Evolutionary conservation across 2,113 vertebrate genomes (phyloP), one percentile per base, ranked within the genome.

Genomic region (Ailuropoda melanoleuca): DNA sequence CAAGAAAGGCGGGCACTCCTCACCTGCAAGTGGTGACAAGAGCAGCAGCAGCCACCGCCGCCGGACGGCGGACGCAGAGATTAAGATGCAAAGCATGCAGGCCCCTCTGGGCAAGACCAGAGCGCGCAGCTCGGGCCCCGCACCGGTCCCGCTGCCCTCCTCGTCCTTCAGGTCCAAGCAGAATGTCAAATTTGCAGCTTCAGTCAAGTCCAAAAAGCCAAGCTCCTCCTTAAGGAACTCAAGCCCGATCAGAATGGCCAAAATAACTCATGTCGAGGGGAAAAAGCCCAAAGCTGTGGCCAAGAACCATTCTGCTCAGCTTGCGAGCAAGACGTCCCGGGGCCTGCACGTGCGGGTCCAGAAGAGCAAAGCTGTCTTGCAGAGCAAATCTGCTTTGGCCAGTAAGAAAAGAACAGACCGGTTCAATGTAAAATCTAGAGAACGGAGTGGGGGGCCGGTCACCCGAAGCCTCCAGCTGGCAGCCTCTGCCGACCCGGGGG

Each of bases 81-180:
- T 99, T 81, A 99, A 99, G 95, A 99, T 99, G 98, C 99, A 99
- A 60, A 95, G 98, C 75, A 98, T 98, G 26, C 99, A 99, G 91
- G 98, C 99, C n/a, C 99, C 99, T 1, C 84, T 99, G 96, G 99
- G 99, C 74, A 99, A 99, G 98, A 99, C 99, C 0, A 99, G 99
- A 92, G 99, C 99, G 0, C 99, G 99, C 6, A 98, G 98, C 93
- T 98, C 99, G 0, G 98, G 99, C 21, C 99, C 99, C 0, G 10
- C 98, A 0, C 98, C 97, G 1, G 96, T 97, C 13, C 98, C 99
- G 1, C 95, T 99, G 58, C 98, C 98, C 50, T 96, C 99, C 6
- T 94, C 98, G 0, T 98, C 99, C 89, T 99, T 98, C 97, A 98
- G 98, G 96, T 97, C 98, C 82, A 97, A 98, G 93, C 99, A 99